Percentiles rank a stretch among this genome's conserved stretches.
Conservation (phyloP, 2,113 vertebrate species). For the Gasterosteus aculeatus region DNA sequence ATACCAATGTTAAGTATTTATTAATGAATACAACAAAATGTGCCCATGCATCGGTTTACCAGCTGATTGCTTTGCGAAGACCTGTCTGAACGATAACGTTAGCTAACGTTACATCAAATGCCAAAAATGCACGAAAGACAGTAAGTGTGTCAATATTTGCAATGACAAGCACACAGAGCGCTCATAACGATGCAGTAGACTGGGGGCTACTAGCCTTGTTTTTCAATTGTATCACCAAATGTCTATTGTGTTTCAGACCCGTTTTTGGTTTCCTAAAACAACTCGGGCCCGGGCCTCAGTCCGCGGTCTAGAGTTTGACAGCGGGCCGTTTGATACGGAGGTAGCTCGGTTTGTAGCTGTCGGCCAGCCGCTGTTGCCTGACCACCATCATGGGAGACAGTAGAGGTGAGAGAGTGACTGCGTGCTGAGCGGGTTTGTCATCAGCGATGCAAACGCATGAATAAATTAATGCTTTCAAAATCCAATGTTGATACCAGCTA, state of each 20-base stretch:
- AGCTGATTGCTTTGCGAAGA: slow-evolving; percentile 31
- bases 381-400: slow-evolving; percentile 82
- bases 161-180: not conserved
- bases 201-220: not conserved
- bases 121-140: slow-evolving; percentile 7
- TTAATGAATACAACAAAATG: fast-evolving
- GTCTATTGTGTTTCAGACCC: slow-evolving; percentile 60
- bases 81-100: not conserved
- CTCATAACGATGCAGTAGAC: not conserved
- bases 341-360: slow-evolving; percentile 44
- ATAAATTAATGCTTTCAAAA: not conserved
- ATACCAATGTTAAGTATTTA: not conserved
- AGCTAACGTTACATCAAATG: slow-evolving; percentile 19
- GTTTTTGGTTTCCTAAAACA: slow-evolving; percentile 72
- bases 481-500: not conserved
- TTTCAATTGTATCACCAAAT: not conserved
- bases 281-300: slow-evolving; percentile 81
- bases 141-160: too few species aligned
- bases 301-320: slow-evolving; percentile 81
- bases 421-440: not conserved
- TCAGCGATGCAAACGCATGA: too few species aligned
- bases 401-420: slow-evolving; percentile 74
- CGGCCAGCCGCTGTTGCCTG: slow-evolving; percentile 18
- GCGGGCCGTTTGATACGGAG: slow-evolving; percentile 48
- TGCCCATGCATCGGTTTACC: slow-evolving; percentile 2